A percentile compares a stretch with the other conserved stretches of the same genome.
Evolutionary conservation across 2,113 vertebrate species (phyloP).

Genomic region (Clarias macrocephalus): DNA sequence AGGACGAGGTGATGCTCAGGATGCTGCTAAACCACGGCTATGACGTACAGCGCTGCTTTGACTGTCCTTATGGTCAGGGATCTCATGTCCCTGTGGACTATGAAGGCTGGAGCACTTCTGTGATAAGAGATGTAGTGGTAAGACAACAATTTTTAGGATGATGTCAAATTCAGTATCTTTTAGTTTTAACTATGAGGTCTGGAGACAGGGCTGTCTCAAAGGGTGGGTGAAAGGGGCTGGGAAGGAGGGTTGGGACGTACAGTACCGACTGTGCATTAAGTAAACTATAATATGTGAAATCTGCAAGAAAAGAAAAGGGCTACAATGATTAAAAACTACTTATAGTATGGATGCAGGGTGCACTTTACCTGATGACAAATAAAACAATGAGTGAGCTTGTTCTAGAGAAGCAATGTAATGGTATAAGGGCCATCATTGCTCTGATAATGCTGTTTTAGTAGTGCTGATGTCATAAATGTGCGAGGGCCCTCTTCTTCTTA

Average conservation of each 20-base stretch:
- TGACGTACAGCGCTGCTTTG: slow-evolving; percentile 86
- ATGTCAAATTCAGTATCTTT: not conserved
- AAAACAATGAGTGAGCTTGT: not conserved
- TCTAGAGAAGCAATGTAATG: not conserved
- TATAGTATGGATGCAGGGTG: not conserved
- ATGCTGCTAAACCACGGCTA: slow-evolving; percentile 91
- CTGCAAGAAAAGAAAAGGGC: not conserved
- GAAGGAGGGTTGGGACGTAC: not conserved
- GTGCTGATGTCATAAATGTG: too few relatives aligned
- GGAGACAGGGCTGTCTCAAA: not conserved
- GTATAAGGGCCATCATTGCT: too few relatives aligned
- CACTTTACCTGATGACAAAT: not conserved
- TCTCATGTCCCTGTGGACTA: slow-evolving; percentile 69
- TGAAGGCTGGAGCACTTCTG: slow-evolving; percentile 84
- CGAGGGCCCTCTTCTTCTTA: too few relatives aligned
- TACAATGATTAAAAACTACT: not conserved
- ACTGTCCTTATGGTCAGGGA: slow-evolving; percentile 79
- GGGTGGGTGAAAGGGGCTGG: not conserved
- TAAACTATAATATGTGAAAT: not conserved
- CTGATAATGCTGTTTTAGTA: too few relatives aligned
- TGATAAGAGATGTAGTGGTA: slow-evolving; percentile 94
- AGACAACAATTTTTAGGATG: slow-evolving; percentile 43
- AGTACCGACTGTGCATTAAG: not conserved
- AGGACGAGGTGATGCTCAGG: slow-evolving; percentile 82
- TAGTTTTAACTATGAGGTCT: not conserved